phyloP scores from a whole-genome alignment of 2,113 vertebrate species.

The Callionymus lyra region DNA sequence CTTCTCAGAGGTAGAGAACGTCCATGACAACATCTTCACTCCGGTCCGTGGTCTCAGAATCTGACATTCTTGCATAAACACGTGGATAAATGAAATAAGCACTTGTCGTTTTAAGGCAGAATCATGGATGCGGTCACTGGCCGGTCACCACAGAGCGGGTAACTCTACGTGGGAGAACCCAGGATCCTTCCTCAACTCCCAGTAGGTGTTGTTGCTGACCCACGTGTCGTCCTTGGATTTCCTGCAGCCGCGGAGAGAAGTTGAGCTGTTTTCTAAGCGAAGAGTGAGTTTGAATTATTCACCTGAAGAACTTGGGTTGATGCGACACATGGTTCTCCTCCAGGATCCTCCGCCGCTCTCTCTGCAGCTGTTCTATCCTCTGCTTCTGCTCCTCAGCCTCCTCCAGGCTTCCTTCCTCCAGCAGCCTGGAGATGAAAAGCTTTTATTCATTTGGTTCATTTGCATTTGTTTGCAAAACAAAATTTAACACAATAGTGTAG shows the following conservation, averaged over 20 bases:
- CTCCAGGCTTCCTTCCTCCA: conserved; percentile 88
- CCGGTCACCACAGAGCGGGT: conserved; percentile 82
- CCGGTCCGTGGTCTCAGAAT: conserved; percentile 30
- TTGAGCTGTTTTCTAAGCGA: conserved; percentile 1
- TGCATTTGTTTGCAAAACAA: no score
- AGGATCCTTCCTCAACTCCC: conserved; percentile 81
- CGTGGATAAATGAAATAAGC: conserved; percentile 47
- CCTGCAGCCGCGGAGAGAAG: conserved; percentile 49
- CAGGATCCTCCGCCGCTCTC: conserved; percentile 77
- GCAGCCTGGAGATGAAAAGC: conserved; percentile 75
- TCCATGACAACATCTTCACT: conserved; percentile 47
- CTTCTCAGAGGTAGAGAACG: conserved; percentile 66
- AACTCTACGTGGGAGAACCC: conserved; percentile 81
- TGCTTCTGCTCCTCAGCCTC: conserved; percentile 87
- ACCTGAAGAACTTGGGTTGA: conserved; percentile 93
- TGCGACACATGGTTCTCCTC: conserved; percentile 79
- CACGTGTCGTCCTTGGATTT: conserved; percentile 83
- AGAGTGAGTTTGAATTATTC: not conserved
- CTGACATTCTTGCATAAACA: conserved; percentile 59
- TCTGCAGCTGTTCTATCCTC: conserved; percentile 88
- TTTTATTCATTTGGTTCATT: no score
- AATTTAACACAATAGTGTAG: no score
- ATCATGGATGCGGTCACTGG: conserved; percentile 22
- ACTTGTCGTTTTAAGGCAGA: conserved; percentile 66
- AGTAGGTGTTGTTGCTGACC: conserved; percentile 90